These are phyloP conservation scores for Epinephelus lanceolatus DNA, from an alignment of 2,113 vertebrate genomes.

Conservation along the genomic window DNA sequence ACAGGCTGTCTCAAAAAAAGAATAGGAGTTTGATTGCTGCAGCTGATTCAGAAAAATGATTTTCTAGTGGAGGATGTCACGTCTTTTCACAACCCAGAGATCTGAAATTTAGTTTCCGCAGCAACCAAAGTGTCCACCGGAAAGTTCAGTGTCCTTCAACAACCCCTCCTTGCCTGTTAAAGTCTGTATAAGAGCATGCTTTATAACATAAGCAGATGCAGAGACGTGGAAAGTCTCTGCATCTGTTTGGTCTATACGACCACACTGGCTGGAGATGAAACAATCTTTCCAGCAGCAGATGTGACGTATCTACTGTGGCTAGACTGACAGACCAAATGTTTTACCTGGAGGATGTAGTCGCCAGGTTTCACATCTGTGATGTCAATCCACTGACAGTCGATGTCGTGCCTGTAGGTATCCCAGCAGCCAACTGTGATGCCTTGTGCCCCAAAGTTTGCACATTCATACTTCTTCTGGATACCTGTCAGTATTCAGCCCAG, in stretches of 20 bases:
- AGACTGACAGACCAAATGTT: neutral
- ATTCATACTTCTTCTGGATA: conserved; percentile 91
- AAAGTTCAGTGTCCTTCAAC: conserved; percentile 2
- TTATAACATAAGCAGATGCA: neutral
- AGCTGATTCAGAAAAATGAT: neutral
- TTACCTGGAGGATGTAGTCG: conserved; percentile 94
- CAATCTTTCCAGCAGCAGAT: conserved; percentile 36
- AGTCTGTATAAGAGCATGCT: neutral
- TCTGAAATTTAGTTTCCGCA: neutral
- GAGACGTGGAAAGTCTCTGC: conserved; percentile 19
- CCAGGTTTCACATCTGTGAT: conserved; percentile 92
- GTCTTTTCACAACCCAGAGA: neutral
- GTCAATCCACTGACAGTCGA: conserved; percentile 98
- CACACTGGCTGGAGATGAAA: conserved; percentile 28
- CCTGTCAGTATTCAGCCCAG: conserved; percentile 78
- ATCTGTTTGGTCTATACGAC: conserved; percentile 40
- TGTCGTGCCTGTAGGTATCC: conserved; percentile 96
- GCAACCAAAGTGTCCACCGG: neutral
- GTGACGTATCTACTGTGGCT: neutral
- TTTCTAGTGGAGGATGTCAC: neutral
- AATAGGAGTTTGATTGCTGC: neutral
- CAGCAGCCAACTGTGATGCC: conserved; percentile 96
- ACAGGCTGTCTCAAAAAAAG: neutral
- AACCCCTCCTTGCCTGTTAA: neutral
- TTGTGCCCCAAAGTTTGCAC: conserved; percentile 95